Percentiles rank a stretch among this genome's conserved stretches.
Conservation (phyloP, 1,140 invertebrate genomes). For the Tetragonula clypearis region DNA sequence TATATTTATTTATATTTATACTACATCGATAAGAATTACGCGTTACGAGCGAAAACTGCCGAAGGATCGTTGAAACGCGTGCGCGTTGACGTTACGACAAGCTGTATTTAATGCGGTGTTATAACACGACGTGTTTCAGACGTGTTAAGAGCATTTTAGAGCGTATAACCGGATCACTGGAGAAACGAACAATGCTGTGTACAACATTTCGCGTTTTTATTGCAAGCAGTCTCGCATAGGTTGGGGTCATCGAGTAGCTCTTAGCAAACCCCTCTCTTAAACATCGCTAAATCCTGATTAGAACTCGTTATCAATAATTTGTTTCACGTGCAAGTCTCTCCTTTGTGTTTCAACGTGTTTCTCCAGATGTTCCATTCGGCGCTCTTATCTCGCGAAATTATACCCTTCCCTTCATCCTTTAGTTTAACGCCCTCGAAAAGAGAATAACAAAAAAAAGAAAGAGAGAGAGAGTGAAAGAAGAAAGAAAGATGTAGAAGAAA, state of each 20-base stretch:
- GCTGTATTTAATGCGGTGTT: background rate
- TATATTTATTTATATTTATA: too few species aligned
- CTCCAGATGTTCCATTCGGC: background rate
- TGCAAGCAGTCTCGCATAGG: background rate
- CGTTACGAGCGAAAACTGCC: background rate
- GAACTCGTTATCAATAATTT: background rate
- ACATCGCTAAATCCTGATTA: background rate
- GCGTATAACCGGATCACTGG: background rate
- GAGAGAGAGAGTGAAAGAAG: too few species aligned
- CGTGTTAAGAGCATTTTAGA: slow-evolving; percentile 4
- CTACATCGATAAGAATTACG: background rate
- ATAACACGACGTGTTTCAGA: background rate
- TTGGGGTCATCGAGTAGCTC: background rate
- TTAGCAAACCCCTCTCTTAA: background rate
- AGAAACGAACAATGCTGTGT: background rate
- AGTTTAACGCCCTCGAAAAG: background rate
- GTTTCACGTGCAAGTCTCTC: background rate
- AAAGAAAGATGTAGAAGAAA: too few species aligned
- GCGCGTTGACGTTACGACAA: slow-evolving; percentile 9
- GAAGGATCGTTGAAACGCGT: background rate
- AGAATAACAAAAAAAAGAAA: too few species aligned
- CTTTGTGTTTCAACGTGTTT: background rate
- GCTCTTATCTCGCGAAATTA: slow-evolving; percentile 5
- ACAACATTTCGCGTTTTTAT: background rate
- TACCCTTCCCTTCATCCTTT: background rate